Base-by-base conservation (phyloP, 1,140 invertebrate species). In the Brachionus plicatilis region DNA sequence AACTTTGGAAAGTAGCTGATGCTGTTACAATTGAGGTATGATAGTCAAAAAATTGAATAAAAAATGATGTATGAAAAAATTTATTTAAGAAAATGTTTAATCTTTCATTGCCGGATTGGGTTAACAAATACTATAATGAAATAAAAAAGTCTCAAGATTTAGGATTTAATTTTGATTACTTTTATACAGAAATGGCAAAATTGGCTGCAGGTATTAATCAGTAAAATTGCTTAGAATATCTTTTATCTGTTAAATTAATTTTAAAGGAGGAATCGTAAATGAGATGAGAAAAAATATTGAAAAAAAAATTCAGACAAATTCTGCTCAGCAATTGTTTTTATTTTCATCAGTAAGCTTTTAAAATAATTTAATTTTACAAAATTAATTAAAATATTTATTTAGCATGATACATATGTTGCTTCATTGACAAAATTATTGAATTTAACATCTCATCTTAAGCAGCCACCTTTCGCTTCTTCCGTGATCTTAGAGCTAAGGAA, bases 361-460 rank as follows among this genome's bases (percentile, higher is more conserved):
- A 47, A 47, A 37, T n/a, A 47, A 41, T 65, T 60, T 45, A 41
- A 17, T 8, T 29, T 65, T 65, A 29, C 43, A 17, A 41, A 11
- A 17, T 17, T 65, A 47, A 20, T 20, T 9, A 24, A 43, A 82
- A 24, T 43, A 56, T 60, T 53, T 20, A 17, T 41, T n/a, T 29
- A 82, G 79, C 79, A 82, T 68, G 79, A 82, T 27, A 82, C 79
- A 2, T 82, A 82, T 45, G n/a, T 82, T 45, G 79, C 79, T 24
- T 43, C 50, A 37, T 43, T 82, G 29, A 68, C 79, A 43, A 82
- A 82, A 65, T 20, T 82, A 9, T 17, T 82, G 2, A 68, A 82
- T 65, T 65, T 82, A 12, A 68, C 65, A 43, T 27, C 29, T 41
- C 20, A 43, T 20, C 41, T 82, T 12, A 65, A 82, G 8, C 79